These are phyloP conservation scores for Pleuronectes platessa DNA, from an alignment of 2,113 vertebrate species.

Conservation along the genomic window DNA sequence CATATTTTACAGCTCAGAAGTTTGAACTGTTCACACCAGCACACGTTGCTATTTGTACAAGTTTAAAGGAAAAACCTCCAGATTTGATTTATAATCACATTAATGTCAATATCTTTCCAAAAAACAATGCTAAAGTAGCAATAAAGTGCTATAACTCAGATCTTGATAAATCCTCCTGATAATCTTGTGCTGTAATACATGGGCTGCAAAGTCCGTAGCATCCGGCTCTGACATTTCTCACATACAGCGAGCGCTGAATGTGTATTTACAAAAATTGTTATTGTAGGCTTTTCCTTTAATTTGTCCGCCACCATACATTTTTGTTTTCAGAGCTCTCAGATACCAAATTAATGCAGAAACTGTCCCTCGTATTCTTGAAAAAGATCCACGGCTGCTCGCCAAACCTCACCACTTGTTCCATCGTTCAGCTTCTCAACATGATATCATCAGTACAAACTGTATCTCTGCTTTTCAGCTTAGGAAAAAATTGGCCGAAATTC, in stretches of 20 bases:
- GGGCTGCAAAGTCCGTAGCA: too few species aligned
- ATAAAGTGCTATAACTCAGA: too few species aligned
- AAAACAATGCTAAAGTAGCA: too few species aligned
- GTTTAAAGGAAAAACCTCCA: conserved; percentile 21
- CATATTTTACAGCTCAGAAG: conserved; percentile 24
- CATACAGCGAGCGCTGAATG: not conserved
- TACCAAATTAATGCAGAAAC: not conserved
- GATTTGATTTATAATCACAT: too few species aligned
- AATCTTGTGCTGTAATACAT: too few species aligned
- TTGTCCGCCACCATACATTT: not conserved
- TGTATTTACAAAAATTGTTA: not conserved
- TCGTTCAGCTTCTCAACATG: conserved; percentile 7
- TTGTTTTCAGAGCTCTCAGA: not conserved
- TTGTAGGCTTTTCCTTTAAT: not conserved
- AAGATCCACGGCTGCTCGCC: not conserved
- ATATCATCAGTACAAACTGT: conserved; percentile 29
- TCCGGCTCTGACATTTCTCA: not conserved
- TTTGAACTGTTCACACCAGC: conserved; percentile 4
- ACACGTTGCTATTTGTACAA: not conserved
- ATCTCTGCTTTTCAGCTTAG: conserved; percentile 7
- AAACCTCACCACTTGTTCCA: conserved; percentile 9
- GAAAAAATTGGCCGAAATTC: conserved; percentile 3
- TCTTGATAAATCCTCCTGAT: too few species aligned
- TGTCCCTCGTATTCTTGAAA: not conserved
- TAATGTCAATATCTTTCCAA: too few species aligned